Evolutionary conservation across 2,888 invertebrate species (phyloP).

Genomic region (Drosophila nigricruria): DNA sequence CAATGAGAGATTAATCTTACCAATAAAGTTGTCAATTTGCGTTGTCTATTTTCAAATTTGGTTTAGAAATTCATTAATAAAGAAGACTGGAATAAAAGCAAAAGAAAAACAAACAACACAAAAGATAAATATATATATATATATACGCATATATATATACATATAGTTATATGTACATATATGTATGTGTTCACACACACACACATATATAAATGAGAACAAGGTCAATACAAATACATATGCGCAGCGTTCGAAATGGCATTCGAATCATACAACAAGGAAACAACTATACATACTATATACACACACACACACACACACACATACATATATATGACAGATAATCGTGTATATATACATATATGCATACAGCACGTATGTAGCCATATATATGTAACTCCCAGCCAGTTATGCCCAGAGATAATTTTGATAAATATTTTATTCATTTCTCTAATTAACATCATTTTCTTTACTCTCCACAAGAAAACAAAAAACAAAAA

Average conservation of each 20-base stretch:
- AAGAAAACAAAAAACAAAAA: not conserved
- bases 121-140: constrained; percentile 43
- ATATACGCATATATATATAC: constrained; percentile 30
- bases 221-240: constrained; percentile 35
- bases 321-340: constrained; percentile 1
- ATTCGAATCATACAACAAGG: constrained; percentile 39
- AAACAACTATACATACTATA: constrained; percentile 39
- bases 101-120: constrained; percentile 58
- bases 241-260: constrained; percentile 44
- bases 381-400: constrained; percentile 11
- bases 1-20: constrained; percentile 35
- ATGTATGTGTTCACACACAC: constrained; percentile 19
- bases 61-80: constrained; percentile 63
- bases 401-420: constrained; percentile 27
- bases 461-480: constrained; percentile 7
- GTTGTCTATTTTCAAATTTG: constrained; percentile 55
- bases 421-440: constrained; percentile 24
- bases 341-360: constrained; percentile 4
- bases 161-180: constrained; percentile 19
- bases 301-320: constrained; percentile 11
- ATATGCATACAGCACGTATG: not conserved
- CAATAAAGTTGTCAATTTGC: constrained; percentile 59
- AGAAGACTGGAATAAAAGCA: constrained; percentile 72
- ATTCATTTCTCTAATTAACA: constrained; percentile 13
- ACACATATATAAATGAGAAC: constrained; percentile 24